Base-by-base conservation (phyloP, 2,797 vertebrate genomes). In the Trachurus trachurus region DNA sequence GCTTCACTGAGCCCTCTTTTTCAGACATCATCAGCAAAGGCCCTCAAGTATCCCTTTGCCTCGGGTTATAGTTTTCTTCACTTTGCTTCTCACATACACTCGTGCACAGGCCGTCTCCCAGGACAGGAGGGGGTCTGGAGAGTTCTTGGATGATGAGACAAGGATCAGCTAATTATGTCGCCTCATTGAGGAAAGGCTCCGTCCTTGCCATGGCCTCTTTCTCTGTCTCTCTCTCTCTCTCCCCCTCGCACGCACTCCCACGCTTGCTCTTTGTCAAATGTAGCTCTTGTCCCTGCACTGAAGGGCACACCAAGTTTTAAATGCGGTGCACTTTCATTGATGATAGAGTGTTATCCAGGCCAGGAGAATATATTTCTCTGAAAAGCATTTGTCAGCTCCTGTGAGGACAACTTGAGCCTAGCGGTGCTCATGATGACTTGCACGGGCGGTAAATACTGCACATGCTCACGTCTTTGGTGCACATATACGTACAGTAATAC, bases 111-210 rank as follows among this genome's bases (percentile, higher is more conserved):
- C 15, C 69, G 53, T 76, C 75, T 81, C 67, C 49, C 8, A 74
- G 60, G 71, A 86, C 44, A 47, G 26, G 62, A 37, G 62, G 66
- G 53, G 19, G 44, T 74, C 89, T 74, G 54, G 70, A 80, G 80
- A 81, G 80, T 82, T 85, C 64, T 64, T 77, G 42, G 50, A 76
- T 78, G 80, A 82, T 81, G 66, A 91, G 74, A 89, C 67, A 81
- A 69, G 53, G 82, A 76, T 80, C 76, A 65, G 81, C 83, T 85
- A 85, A 87, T 88, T 82, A 86, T 81, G 73, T 73, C 44, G 44
- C 78, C 73, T 82, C 64, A 56, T 37, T 65, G 56, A 78, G 77
- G 52, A 70, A 87, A 81, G 60, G 56, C 66, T 49, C 10, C 15
- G 37, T 78, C 76, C 69, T 75, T 79, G 79, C 63, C 50, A 66